Evolutionary conservation across 2,888 invertebrate genomes (phyloP).

Genomic region (Yponomeuta sedellus): DNA sequence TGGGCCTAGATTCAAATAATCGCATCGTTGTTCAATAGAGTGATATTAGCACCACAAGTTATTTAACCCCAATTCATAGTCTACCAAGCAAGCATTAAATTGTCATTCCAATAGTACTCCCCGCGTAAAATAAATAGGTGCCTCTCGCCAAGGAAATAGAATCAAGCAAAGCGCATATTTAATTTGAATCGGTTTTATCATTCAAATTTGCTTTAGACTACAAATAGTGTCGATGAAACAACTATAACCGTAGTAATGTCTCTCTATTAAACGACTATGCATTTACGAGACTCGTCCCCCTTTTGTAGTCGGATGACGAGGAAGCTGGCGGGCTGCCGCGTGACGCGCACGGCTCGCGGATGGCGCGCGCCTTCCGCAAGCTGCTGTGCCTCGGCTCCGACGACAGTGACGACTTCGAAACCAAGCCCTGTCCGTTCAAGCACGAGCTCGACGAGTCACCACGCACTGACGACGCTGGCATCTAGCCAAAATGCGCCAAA

Average conservation of each 20-base stretch:
- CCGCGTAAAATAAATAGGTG: too few species aligned
- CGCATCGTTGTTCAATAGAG: too few species aligned
- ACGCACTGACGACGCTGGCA: neutral
- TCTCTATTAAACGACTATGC: too few species aligned
- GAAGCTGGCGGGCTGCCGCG: conserved; percentile 69
- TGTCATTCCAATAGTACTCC: neutral
- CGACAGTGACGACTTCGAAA: neutral
- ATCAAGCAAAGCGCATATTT: too few species aligned
- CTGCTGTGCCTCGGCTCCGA: conserved; percentile 55
- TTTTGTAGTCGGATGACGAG: conserved; percentile 61
- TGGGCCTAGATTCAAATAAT: too few species aligned
- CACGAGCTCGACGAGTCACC: neutral
- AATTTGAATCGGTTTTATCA: too few species aligned
- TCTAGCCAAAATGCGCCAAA: neutral
- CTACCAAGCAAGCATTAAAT: neutral
- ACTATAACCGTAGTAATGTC: too few species aligned
- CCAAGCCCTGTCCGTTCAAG: neutral
- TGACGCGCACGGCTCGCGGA: conserved; percentile 50
- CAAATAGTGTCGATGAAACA: too few species aligned
- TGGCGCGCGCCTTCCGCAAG: conserved; percentile 54
- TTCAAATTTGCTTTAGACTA: too few species aligned
- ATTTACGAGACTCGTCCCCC: conserved; percentile 19
- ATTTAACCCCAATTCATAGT: neutral
- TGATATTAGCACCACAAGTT: neutral
- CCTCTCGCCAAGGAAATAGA: too few species aligned